Percentiles rank a stretch among this genome's conserved stretches.
Conservation (phyloP, 1,140 invertebrate species). For the Chelonus insularis region DNA sequence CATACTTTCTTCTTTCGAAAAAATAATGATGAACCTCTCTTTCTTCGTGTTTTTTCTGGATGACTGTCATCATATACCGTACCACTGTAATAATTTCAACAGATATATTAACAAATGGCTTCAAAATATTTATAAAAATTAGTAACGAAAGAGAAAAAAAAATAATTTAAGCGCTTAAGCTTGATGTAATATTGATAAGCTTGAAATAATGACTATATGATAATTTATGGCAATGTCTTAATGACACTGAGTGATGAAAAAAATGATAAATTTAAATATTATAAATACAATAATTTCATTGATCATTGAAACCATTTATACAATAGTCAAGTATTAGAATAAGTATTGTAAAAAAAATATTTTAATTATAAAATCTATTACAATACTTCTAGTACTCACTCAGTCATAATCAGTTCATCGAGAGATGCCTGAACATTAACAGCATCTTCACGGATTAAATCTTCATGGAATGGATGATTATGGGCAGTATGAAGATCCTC, state of each 20-base stretch:
- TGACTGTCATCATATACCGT: constrained; percentile 72
- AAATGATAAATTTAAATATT: background rate
- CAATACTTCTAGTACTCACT: constrained; percentile 61
- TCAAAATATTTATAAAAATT: constrained; percentile 1
- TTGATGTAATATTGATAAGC: too few species aligned
- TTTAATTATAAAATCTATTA: background rate
- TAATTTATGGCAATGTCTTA: background rate
- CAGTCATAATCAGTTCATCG: constrained; percentile 57
- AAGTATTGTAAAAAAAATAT: constrained; percentile 4
- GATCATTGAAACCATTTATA: background rate
- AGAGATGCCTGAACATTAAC: constrained; percentile 53
- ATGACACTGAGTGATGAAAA: background rate
- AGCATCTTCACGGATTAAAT: constrained; percentile 48
- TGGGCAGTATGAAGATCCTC: constrained; percentile 54
- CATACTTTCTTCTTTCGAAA: constrained; percentile 84
- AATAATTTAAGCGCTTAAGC: background rate
- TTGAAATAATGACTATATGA: too few species aligned
- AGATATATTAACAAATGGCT: background rate
- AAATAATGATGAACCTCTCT: constrained; percentile 85
- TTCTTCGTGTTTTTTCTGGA: constrained; percentile 77
- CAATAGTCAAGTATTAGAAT: background rate
- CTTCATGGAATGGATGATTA: constrained; percentile 55
- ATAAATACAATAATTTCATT: constrained; percentile 9
- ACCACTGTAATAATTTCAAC: constrained; percentile 40
- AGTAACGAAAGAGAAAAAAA: background rate